Conservation (phyloP, 2,888 invertebrate species). For the Petrophora chlorosata region DNA sequence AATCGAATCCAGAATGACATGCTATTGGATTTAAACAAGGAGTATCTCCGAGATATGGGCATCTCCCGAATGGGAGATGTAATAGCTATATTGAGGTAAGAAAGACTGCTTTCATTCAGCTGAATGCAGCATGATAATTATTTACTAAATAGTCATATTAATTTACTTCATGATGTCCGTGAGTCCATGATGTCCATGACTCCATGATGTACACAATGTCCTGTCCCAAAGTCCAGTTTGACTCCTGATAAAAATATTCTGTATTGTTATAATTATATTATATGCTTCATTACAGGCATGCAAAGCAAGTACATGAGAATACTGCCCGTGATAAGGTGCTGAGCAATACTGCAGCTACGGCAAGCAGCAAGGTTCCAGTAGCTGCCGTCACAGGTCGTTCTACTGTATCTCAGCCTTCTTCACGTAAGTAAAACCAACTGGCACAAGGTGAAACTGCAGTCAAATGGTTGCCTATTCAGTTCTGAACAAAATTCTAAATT, state of each 20-base stretch:
- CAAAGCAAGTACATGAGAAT: slow-evolving; percentile 84
- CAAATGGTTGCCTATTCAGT: no score
- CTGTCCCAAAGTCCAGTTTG: no score
- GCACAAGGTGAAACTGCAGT: no score
- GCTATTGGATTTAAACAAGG: slow-evolving; percentile 93
- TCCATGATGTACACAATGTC: no score
- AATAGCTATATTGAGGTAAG: slow-evolving; percentile 87
- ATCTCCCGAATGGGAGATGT: slow-evolving; percentile 89
- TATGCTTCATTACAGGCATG: slow-evolving; percentile 78
- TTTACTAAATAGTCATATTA: no score
- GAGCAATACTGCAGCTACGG: slow-evolving; percentile 46
- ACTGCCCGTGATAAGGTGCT: slow-evolving; percentile 83
- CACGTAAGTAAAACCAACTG: slow-evolving; percentile 74
- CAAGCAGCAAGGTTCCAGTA: slow-evolving; percentile 71
- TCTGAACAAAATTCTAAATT: no score
- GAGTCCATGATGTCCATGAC: no score
- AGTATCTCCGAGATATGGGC: slow-evolving; percentile 94
- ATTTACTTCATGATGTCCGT: no score
- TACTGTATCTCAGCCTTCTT: slow-evolving; percentile 64
- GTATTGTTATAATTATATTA: background rate
- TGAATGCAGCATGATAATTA: slow-evolving; percentile 12
- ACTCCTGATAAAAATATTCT: background rate
- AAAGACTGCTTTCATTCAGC: background rate
- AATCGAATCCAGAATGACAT: slow-evolving; percentile 94
- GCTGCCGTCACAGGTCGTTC: slow-evolving; percentile 76